phyloP scores from a whole-genome alignment of 2,888 invertebrate genomes.

The Diloba caeruleocephala region DNA sequence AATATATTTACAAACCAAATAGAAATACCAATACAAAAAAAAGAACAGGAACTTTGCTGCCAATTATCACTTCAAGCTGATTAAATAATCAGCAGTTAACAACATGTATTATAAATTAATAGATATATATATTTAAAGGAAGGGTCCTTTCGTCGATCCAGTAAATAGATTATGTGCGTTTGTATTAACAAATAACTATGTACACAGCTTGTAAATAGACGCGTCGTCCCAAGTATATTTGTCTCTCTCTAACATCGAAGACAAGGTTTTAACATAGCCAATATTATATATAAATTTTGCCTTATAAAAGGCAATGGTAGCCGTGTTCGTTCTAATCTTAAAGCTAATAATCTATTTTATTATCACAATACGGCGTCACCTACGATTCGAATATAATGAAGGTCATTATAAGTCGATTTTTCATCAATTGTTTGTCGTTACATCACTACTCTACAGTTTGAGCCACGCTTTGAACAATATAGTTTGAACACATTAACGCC shows the following conservation, averaged over 20 bases:
- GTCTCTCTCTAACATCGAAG: conserved; percentile 41
- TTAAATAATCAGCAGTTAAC: conserved; percentile 4
- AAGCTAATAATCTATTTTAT: conserved; percentile 64
- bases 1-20: conserved; percentile 31
- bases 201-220: conserved; percentile 51
- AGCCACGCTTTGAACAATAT: conserved; percentile 67
- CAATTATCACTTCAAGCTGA: conserved; percentile 8
- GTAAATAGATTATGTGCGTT: conserved; percentile 48
- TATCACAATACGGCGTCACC: conserved; percentile 72
- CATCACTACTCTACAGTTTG: conserved; percentile 65
- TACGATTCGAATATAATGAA: conserved; percentile 56
- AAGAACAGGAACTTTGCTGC: conserved; percentile 33
- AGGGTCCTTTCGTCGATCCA: conserved; percentile 24
- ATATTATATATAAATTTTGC: too few relatives aligned
- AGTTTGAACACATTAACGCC: conserved; percentile 75
- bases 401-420: conserved; percentile 47
- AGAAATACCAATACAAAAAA: conserved; percentile 1
- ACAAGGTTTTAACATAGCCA: conserved; percentile 37
- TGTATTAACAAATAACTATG: conserved; percentile 46
- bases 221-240: conserved; percentile 27
- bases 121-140: conserved; percentile 19
- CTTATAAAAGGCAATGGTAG: conserved; percentile 43
- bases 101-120: conserved; percentile 23
- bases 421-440: conserved; percentile 40
- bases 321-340: conserved; percentile 51